phyloP scores from a whole-genome alignment of 2,113 vertebrate genomes.

The Rostratula benghalensis region DNA sequence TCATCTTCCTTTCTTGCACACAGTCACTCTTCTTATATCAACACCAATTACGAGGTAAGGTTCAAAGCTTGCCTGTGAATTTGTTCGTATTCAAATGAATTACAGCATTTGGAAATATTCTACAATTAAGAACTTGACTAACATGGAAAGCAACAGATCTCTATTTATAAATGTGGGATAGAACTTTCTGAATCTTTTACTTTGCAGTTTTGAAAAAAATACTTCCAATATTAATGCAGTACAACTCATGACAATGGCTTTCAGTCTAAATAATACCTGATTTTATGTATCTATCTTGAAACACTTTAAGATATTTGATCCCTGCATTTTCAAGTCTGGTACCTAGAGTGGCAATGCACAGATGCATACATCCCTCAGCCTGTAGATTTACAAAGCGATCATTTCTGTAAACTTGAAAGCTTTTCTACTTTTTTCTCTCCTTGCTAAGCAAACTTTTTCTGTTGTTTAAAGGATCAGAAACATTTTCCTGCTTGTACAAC shows the following conservation, averaged over 20 bases:
- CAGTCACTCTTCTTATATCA: constrained; percentile 36
- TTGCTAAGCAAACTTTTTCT: not conserved
- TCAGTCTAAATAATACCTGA: not conserved
- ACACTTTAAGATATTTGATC: not conserved
- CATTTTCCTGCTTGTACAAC: not conserved
- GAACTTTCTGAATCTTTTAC: not conserved
- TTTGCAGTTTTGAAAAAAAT: not conserved
- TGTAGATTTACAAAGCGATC: not conserved
- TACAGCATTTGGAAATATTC: constrained; percentile 12
- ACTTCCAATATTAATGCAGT: not conserved
- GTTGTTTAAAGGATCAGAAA: not conserved
- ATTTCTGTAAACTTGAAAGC: not conserved
- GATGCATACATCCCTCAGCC: not conserved
- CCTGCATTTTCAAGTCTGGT: not conserved
- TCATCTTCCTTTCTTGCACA: constrained; percentile 31
- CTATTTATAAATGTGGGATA: not conserved
- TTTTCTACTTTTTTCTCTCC: not conserved
- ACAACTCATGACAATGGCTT: not conserved
- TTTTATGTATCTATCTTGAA: not conserved
- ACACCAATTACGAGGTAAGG: constrained; percentile 12
- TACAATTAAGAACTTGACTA: constrained; percentile 26
- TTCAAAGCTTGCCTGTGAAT: constrained; percentile 38
- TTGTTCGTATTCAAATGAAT: constrained; percentile 22
- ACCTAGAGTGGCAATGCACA: not conserved
- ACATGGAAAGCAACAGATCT: not conserved